Evolutionary conservation across 1,140 invertebrate species (phyloP), one percentile per base, ranked within the genome.

Genomic region (Pseudoatta argentina): DNA sequence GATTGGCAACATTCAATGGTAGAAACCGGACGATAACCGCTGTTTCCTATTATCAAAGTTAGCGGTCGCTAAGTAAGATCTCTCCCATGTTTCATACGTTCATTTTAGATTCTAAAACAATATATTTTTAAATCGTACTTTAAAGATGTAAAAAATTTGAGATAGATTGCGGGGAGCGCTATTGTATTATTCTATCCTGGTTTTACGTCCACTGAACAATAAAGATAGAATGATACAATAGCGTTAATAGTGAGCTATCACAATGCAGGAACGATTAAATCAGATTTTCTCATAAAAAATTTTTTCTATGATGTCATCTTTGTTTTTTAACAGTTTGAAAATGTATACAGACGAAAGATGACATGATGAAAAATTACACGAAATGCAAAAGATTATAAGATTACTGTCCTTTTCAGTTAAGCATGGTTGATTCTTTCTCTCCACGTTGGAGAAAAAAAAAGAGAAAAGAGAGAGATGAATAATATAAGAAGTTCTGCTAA

Each of bases 31-130:
- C 27, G 48, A 69, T 55, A 39, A 79, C 18, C 51, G 34, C 10
- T 69, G 34, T 18, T 24, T 87, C 76, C 55, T n/a, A 71, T 76
- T 71, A 83, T 39, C n/a, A 24, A 53, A 88, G 76, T 87, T 88
- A 76, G 24, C 55, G n/a, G 8, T 12, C 18, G 8, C 1, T 18
- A 0, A 10, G 27, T 18, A 63, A 14, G 16, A 66, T 73, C 24
- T n/a, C 8, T 61, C 12, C 2, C 10, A 39, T 39, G 34, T 39
- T 39, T 39, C n/a, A n/a, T n/a, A n/a, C n/a, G n/a, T n/a, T n/a
- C 4, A 5, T 48, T 39, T 78, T 51, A 44, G 44, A 10, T 63
- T 48, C 18, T 14, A 5, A 77, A 2, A 48, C 21, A 12, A 73
- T 27, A 30, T n/a, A 27, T 55, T 16, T 16, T 14, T n/a, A 55